phyloP scores from a whole-genome alignment of 1,140 invertebrate genomes.

The Lepidostoma basale region DNA sequence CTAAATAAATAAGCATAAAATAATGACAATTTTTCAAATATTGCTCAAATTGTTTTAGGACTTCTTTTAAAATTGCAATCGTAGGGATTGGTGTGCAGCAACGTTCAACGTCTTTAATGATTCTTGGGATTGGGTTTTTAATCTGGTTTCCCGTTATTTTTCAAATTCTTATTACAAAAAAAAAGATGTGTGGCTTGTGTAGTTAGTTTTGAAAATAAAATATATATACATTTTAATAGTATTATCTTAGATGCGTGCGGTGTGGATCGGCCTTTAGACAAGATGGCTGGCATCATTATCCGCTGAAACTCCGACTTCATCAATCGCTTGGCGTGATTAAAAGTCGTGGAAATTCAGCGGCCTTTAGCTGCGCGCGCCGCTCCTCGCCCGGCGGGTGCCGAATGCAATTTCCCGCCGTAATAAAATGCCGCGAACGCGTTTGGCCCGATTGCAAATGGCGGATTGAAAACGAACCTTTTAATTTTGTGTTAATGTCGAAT shows the following conservation, averaged over 20 bases:
- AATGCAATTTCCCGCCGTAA: conserved; percentile 4
- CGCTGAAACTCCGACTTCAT: conserved; percentile 35
- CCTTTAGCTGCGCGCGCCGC: conserved; percentile 17
- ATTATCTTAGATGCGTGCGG: background rate
- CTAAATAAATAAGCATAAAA: no score
- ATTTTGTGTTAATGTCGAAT: conserved; percentile 25
- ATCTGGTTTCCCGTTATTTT: no score
- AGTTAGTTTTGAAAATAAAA: no score
- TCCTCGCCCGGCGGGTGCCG: conserved; percentile 7
- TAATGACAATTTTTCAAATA: no score
- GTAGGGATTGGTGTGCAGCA: no score
- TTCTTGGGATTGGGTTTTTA: no score
- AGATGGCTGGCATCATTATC: conserved; percentile 32
- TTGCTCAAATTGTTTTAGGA: no score
- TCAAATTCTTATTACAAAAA: no score
- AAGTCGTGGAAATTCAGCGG: conserved; percentile 33
- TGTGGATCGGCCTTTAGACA: background rate
- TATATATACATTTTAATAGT: background rate
- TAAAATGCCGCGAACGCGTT: conserved; percentile 19
- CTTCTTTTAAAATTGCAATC: no score
- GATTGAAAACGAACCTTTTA: conserved; percentile 18
- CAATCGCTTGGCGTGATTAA: conserved; percentile 35
- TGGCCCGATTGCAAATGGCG: conserved; percentile 21
- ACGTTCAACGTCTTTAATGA: no score
- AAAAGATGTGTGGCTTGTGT: no score